Evolutionary conservation across 2,888 invertebrate genomes (phyloP).

Genomic region (Heliconius cydno): DNA sequence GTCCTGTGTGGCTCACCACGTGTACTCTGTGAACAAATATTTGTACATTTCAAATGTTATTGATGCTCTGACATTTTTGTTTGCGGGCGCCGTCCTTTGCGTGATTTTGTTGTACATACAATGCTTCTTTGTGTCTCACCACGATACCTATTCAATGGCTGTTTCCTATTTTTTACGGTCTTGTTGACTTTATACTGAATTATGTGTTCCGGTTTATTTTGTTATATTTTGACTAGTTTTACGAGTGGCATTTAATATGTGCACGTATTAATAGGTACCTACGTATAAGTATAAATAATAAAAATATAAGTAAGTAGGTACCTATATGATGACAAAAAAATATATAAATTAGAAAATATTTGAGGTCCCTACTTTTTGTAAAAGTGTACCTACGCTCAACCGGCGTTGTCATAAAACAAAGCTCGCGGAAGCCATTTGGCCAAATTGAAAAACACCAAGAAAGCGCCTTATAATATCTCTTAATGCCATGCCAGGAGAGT

Average conservation of each 20-base stretch:
- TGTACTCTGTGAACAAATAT: slow-evolving; percentile 73
- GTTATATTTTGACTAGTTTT: slow-evolving; percentile 63
- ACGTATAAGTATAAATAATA: neutral
- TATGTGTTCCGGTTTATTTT: slow-evolving; percentile 67
- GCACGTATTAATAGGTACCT: neutral
- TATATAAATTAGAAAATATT: neutral
- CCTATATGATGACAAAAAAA: neutral
- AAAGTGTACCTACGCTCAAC: neutral
- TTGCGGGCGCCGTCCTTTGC: slow-evolving; percentile 66
- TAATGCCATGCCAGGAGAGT: slow-evolving; percentile 73
- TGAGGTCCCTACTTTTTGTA: neutral
- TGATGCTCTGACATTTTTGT: slow-evolving; percentile 73
- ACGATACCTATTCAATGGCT: slow-evolving; percentile 61
- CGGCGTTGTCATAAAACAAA: slow-evolving; percentile 60
- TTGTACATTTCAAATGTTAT: slow-evolving; percentile 77
- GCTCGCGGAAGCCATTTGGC: slow-evolving; percentile 66
- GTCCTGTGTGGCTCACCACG: slow-evolving; percentile 79
- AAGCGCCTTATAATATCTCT: slow-evolving; percentile 72
- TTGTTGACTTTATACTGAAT: slow-evolving; percentile 75
- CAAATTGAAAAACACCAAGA: slow-evolving; percentile 81
- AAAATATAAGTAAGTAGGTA: neutral
- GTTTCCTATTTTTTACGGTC: slow-evolving; percentile 66
- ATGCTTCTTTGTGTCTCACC: slow-evolving; percentile 62
- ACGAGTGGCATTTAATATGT: slow-evolving; percentile 48
- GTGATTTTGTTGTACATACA: slow-evolving; percentile 62